Evolutionary conservation across 2,797 vertebrate genomes (phyloP), one percentile per base, ranked within the genome.

Genomic region (Parauchenoglanis ngamensis): DNA sequence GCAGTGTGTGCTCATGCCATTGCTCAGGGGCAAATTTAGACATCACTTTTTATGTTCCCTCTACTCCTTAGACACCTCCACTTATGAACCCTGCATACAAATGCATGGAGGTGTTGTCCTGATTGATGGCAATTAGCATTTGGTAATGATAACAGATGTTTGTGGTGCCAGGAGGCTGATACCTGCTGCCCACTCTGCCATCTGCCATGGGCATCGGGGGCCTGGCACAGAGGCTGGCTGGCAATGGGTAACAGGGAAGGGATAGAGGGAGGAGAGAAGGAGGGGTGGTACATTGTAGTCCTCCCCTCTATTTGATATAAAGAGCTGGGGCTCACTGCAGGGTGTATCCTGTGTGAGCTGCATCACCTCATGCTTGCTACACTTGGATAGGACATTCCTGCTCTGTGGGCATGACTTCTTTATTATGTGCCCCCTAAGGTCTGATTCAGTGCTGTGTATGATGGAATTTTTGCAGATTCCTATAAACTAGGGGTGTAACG

Each of bases 71-170:
- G 82, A 86, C 88, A 89, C 88, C 83, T 84, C 70, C 76, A 72
- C 89, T 88, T 89, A 89, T 90, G 90, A 90, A 90, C 89, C 94
- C 93, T 90, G 94, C 95, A 96, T 96, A 94, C 94, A 94, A 96
- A 96, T 97, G 95, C 95, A 95, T 95, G 92, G 94, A 96, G 96
- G 96, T 97, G 95, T 95, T 94, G 95, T 96, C 96, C 96, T 97
- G 97, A 97, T 96, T 96, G 96, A 97, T 95, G 96, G 96, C 96
- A 97, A 97, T 98, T 98, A 98, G 96, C 96, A 97, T 97, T 96
- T 96, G 96, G 96, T 97, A 97, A 97, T 95, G 93, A 96, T 97
- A 97, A 97, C 96, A 97, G 97, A 96, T 98, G 97, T 97, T 98
- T 95, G 88, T 92, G 94, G 96, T 96, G 96, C 96, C 96, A 96